phyloP scores from a whole-genome alignment of 2,113 vertebrate genomes.

The cattle (Bos taurus) region DNA sequence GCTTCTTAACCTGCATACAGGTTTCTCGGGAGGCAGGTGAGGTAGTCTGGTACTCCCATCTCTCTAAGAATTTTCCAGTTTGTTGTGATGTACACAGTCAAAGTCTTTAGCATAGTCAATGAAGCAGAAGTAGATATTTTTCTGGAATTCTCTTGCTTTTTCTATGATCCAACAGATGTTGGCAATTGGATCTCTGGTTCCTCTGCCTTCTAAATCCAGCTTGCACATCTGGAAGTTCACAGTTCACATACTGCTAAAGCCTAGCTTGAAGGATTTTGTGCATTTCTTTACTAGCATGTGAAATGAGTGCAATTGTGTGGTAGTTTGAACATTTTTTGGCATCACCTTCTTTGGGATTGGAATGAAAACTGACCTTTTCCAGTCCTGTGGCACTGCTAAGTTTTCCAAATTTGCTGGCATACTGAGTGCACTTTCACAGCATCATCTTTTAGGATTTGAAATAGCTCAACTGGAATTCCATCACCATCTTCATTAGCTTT shows the following conservation, averaged over 20 bases:
- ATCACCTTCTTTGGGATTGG: not conserved
- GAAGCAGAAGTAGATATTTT: not conserved
- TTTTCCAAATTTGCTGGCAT: not conserved
- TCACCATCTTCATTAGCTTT: not conserved
- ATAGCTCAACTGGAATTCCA: not conserved
- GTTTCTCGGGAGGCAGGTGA: not conserved
- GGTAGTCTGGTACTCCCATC: not conserved
- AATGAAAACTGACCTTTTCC: not conserved
- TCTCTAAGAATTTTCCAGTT: not conserved
- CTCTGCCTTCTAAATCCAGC: not conserved
- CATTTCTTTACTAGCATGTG: not conserved
- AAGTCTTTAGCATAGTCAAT: not conserved
- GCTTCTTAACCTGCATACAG: not conserved
- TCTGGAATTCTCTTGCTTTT: not conserved
- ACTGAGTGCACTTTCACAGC: not conserved
- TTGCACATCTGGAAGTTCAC: not conserved
- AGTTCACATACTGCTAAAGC: not conserved
- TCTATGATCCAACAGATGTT: not conserved
- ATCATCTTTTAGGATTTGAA: not conserved
- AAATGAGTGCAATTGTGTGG: not conserved
- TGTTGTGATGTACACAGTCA: not conserved
- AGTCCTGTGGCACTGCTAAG: not conserved
- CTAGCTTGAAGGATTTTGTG: not conserved
- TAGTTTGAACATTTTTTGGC: not conserved
- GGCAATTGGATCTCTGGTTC: not conserved